Percentiles rank a stretch among this genome's conserved stretches.
These are phyloP conservation scores for Plutella xylostella DNA, from an alignment of 2,888 invertebrate genomes.

Conservation along the genomic window DNA sequence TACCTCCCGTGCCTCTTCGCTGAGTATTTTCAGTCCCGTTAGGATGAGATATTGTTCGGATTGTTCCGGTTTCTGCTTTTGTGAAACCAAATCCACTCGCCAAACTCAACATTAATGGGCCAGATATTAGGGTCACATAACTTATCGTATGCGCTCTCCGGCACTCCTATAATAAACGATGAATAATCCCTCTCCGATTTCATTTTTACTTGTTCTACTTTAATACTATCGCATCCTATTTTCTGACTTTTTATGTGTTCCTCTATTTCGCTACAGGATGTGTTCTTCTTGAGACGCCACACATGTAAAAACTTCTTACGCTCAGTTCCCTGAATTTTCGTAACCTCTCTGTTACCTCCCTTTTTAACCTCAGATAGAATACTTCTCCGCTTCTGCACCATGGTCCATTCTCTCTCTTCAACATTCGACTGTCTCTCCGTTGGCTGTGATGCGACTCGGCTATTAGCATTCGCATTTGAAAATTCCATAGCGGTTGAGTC, in stretches of 20 bases:
- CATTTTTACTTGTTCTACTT: not conserved
- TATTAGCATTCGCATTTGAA: too few relatives aligned
- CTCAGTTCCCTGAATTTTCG: not conserved
- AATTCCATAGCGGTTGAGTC: too few relatives aligned
- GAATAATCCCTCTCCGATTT: not conserved
- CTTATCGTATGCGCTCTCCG: not conserved
- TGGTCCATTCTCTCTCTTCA: not conserved
- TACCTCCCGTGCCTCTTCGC: too few relatives aligned
- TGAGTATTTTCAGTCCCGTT: too few relatives aligned
- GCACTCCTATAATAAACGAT: not conserved
- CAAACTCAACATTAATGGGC: not conserved
- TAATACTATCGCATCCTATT: constrained; percentile 9
- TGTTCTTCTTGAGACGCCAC: constrained; percentile 15
- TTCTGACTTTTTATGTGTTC: constrained; percentile 7
- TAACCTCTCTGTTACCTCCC: not conserved
- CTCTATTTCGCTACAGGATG: constrained; percentile 6
- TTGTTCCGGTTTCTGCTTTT: constrained; percentile 6
- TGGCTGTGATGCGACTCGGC: too few relatives aligned
- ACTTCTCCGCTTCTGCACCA: not conserved
- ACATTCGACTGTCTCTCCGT: too few relatives aligned
- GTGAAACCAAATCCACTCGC: not conserved
- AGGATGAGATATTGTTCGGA: too few relatives aligned
- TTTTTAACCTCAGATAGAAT: not conserved
- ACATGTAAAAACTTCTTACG: constrained; percentile 14
- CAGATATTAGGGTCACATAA: not conserved